A percentile compares a stretch with the other conserved stretches of the same genome.
Evolutionary conservation across 2,888 invertebrate species (phyloP).

Genomic region (Ethmia dodecea): DNA sequence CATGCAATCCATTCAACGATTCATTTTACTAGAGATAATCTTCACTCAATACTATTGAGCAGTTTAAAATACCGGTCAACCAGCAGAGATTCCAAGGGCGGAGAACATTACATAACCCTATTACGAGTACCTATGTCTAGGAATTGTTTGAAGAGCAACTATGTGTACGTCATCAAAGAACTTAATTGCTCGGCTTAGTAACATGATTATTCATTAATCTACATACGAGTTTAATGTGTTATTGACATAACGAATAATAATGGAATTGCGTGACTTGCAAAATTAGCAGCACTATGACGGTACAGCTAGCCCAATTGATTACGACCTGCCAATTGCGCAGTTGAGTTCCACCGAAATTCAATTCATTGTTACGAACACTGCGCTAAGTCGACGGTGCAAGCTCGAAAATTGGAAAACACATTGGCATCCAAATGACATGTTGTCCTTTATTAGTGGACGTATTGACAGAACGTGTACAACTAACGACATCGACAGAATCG

Average conservation of each 20-base stretch:
- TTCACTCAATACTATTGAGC: too few species aligned
- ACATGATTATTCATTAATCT: too few species aligned
- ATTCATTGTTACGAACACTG: conserved; percentile 21
- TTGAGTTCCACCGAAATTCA: conserved; percentile 31
- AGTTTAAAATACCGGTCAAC: not conserved
- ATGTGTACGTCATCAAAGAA: too few species aligned
- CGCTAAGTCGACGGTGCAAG: conserved; percentile 26
- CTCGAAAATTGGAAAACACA: conserved; percentile 28
- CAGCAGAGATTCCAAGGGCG: too few species aligned
- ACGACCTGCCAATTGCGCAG: conserved; percentile 32
- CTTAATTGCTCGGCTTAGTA: too few species aligned
- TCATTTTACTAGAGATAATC: too few species aligned
- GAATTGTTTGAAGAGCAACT: too few species aligned
- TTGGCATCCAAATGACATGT: conserved; percentile 29
- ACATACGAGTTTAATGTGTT: not conserved
- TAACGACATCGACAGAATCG: conserved; percentile 57
- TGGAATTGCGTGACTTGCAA: conserved; percentile 32
- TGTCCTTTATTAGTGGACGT: conserved; percentile 56
- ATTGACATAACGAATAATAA: conserved; percentile 7
- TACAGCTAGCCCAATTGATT: conserved; percentile 38
- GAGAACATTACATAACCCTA: too few species aligned
- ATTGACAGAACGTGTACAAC: conserved; percentile 65
- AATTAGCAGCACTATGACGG: conserved; percentile 40
- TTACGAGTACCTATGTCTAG: too few species aligned
- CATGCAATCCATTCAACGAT: not conserved